Conservation (phyloP, 64 coral and sea anemone genomes). For the Cladopsammia gracilis region DNA sequence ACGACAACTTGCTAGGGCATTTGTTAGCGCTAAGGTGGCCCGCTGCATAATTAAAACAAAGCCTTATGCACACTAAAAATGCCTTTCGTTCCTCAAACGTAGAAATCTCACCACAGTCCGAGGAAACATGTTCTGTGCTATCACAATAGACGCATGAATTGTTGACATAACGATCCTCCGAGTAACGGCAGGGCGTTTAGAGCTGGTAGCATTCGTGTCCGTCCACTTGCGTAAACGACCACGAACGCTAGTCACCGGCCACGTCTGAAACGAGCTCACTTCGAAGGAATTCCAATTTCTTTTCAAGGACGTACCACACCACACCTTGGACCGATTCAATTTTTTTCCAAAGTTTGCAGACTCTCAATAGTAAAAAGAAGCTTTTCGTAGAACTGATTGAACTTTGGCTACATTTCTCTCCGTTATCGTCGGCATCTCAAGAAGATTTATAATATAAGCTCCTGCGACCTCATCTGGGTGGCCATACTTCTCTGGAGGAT, state of each 20-base stretch:
- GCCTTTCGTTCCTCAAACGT: background rate
- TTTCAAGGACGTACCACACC: conserved; percentile 3
- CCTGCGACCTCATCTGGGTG: conserved; percentile 28
- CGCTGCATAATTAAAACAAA: conserved; percentile 45
- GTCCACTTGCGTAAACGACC: conserved; percentile 59
- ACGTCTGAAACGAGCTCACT: conserved; percentile 1
- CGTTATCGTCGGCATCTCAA: conserved; percentile 20
- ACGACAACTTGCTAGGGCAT: conserved; percentile 25
- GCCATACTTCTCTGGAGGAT: conserved; percentile 16
- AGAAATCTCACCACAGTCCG: background rate
- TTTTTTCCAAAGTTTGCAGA: conserved; percentile 41
- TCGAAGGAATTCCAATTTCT: conserved; percentile 28
- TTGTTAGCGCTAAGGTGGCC: conserved; percentile 33
- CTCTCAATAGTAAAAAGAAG: conserved; percentile 39
- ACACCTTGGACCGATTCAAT: conserved; percentile 9
- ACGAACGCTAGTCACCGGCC: conserved; percentile 12
- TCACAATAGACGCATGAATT: conserved; percentile 43
- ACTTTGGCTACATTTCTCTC: conserved; percentile 39
- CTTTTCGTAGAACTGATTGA: conserved; percentile 51
- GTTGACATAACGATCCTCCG: background rate
- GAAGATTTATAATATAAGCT: conserved; percentile 34
- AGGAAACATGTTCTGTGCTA: conserved; percentile 17
- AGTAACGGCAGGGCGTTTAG: background rate
- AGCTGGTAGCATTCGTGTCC: conserved; percentile 31
- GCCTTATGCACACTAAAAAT: background rate